phyloP scores from a whole-genome alignment of 2,888 invertebrate genomes.

The Kuschelorhynchus macadamiae region DNA sequence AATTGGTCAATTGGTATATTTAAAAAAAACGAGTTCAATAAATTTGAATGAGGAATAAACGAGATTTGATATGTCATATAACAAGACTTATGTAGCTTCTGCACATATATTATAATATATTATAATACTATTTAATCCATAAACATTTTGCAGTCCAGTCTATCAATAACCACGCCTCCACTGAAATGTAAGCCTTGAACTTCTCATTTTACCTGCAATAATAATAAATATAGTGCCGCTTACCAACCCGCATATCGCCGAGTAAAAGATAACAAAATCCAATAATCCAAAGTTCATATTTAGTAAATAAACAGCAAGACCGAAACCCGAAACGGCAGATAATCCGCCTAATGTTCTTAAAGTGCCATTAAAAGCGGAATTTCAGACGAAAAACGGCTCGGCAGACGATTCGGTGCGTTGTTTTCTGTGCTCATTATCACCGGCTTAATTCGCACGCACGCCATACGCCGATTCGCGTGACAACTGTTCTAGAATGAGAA shows the following conservation, averaged over 20 bases:
- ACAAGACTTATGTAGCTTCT: too few species aligned
- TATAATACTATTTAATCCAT: too few species aligned
- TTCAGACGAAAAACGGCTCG: conserved; percentile 51
- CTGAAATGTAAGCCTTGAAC: background rate
- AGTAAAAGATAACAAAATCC: conserved; percentile 45
- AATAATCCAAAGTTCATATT: conserved; percentile 49
- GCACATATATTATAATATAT: conserved; percentile 48
- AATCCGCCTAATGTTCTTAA: conserved; percentile 47
- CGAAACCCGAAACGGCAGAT: conserved; percentile 49
- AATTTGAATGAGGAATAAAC: too few species aligned
- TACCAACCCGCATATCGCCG: conserved; percentile 34
- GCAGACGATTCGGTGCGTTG: conserved; percentile 60
- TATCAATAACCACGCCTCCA: background rate
- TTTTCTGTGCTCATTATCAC: conserved; percentile 66
- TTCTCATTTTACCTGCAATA: conserved; percentile 7
- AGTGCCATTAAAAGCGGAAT: conserved; percentile 46
- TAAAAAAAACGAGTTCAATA: too few species aligned
- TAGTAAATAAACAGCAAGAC: conserved; percentile 48
- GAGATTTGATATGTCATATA: too few species aligned
- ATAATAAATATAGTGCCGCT: conserved; percentile 22
- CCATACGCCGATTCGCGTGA: conserved; percentile 57
- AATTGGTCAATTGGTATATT: too few species aligned
- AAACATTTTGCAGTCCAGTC: too few species aligned
- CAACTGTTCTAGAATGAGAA: conserved; percentile 54
- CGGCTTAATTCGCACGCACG: conserved; percentile 66